A percentile compares a stretch with the other conserved stretches of the same genome.
Evolutionary conservation across 2,888 invertebrate genomes (phyloP).

Genomic region (Tenthredo mesomela): DNA sequence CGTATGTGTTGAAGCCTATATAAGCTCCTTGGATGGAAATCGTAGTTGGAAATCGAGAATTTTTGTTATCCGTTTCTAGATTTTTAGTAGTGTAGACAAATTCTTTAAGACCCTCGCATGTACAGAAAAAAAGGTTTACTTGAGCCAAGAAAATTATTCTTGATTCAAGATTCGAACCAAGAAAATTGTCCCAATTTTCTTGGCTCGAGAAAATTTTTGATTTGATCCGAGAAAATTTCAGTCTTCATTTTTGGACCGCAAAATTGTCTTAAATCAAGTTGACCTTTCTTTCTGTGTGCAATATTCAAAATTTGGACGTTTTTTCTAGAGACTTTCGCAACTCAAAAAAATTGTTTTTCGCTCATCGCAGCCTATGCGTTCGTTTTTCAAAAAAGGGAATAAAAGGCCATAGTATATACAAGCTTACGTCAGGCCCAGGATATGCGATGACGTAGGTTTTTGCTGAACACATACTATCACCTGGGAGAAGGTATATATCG

Average conservation of each 20-base stretch:
- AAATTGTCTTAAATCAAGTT: no score
- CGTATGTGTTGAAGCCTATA: background rate
- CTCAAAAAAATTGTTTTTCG: no score
- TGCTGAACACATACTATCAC: background rate
- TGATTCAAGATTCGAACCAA: no score
- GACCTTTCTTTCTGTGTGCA: no score
- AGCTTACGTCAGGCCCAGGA: conserved; percentile 15
- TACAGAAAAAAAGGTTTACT: no score
- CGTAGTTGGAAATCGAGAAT: background rate
- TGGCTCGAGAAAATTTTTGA: no score
- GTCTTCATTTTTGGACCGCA: no score
- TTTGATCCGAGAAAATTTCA: no score
- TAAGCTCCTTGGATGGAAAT: background rate
- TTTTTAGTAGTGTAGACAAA: no score
- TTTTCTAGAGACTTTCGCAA: background rate
- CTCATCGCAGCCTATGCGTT: background rate
- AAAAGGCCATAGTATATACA: no score
- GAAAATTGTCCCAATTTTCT: no score
- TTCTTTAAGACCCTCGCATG: background rate
- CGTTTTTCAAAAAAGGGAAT: background rate
- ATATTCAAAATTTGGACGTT: background rate
- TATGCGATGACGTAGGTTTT: conserved; percentile 20
- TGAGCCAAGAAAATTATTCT: no score
- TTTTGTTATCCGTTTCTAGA: background rate
- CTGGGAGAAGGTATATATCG: background rate